Evolutionary conservation across 92 coral and sea anemone genomes (phyloP).

Genomic region (Zoanthus sansibaricus): DNA sequence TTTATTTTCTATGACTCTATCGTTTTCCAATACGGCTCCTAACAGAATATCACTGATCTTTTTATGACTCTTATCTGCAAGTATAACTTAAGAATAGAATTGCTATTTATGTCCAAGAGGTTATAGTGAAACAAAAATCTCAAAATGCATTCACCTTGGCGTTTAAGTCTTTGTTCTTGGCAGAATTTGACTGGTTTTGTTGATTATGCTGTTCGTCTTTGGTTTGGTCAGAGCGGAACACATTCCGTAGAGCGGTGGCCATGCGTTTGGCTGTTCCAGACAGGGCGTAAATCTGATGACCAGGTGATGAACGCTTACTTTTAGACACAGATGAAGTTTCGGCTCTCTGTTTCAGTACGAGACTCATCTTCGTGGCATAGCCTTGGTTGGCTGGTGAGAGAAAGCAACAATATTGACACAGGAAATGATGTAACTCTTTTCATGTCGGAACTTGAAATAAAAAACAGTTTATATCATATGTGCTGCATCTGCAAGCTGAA

Average conservation of each 20-base stretch:
- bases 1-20: too few relatives aligned
- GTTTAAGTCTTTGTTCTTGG: slow-evolving; percentile 36
- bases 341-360: slow-evolving; percentile 62
- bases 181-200: slow-evolving; percentile 13
- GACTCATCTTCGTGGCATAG: slow-evolving; percentile 79
- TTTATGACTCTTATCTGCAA: too few relatives aligned
- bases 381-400: slow-evolving; percentile 76
- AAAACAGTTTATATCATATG: too few relatives aligned
- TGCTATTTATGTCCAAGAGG: neutral
- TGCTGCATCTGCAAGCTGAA: too few relatives aligned
- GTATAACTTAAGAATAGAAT: neutral
- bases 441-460: neutral
- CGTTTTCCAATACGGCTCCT: too few relatives aligned
- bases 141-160: neutral
- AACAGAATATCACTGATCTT: too few relatives aligned
- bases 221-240: slow-evolving; percentile 79
- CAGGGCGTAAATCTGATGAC: slow-evolving; percentile 76
- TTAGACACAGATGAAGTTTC: slow-evolving; percentile 66
- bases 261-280: slow-evolving; percentile 82
- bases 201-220: slow-evolving; percentile 72
- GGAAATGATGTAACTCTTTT: neutral
- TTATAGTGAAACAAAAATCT: neutral
- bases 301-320: slow-evolving; percentile 80
- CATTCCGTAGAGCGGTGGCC: slow-evolving; percentile 87
- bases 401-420: slow-evolving; percentile 26